These are phyloP conservation scores for Engystomops pustulosus DNA, from an alignment of 2,113 vertebrate species.

Conservation along the genomic window DNA sequence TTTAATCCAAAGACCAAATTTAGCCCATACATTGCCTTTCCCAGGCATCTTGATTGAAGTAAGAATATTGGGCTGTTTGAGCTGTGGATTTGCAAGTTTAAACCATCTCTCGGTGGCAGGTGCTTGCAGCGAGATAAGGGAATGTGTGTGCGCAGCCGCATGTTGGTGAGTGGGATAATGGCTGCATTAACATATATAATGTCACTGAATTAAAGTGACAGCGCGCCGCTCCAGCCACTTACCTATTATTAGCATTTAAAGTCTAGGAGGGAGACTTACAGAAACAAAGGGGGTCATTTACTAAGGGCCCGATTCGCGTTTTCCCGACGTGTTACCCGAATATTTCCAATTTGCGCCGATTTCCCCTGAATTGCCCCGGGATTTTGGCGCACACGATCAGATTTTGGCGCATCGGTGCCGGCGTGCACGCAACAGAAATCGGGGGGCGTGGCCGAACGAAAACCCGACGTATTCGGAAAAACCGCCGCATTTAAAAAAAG, in stretches of 20 bases:
- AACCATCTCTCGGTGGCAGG: slow-evolving; percentile 71
- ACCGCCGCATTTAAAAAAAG: no score
- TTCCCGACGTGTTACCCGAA: no score
- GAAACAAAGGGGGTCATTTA: no score
- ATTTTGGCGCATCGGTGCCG: no score
- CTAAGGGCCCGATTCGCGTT: no score
- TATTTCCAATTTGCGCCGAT: no score
- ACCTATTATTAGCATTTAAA: slow-evolving; percentile 32
- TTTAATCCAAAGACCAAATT: slow-evolving; percentile 64
- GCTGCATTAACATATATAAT: slow-evolving; percentile 59
- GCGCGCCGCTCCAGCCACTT: neutral
- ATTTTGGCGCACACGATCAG: no score
- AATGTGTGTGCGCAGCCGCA: slow-evolving; percentile 58
- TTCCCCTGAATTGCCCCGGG: no score
- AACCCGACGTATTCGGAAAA: no score
- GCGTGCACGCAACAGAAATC: no score
- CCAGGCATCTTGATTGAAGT: slow-evolving; percentile 64
- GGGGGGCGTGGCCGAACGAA: no score
- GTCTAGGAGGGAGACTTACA: no score
- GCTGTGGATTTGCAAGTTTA: slow-evolving; percentile 76
- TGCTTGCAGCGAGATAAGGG: slow-evolving; percentile 76
- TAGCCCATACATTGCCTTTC: slow-evolving; percentile 46
- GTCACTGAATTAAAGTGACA: slow-evolving; percentile 46
- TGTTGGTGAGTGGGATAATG: slow-evolving; percentile 53
- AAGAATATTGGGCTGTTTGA: slow-evolving; percentile 64